These are phyloP conservation scores for Pheosia gnoma DNA, from an alignment of 2,888 invertebrate genomes.

Conservation along the genomic window DNA sequence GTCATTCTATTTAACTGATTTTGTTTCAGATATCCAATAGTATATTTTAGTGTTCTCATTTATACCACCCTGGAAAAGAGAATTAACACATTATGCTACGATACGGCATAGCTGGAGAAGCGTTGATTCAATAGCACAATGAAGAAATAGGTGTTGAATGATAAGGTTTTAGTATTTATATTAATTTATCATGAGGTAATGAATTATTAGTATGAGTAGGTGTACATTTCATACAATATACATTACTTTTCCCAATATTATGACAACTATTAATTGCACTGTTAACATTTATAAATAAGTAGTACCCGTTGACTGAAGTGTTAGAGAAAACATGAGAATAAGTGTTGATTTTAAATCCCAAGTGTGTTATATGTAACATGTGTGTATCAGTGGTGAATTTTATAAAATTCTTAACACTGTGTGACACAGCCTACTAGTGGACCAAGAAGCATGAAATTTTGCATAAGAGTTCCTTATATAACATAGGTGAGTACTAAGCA, in stretches of 20 bases:
- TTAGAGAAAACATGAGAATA: too few species aligned
- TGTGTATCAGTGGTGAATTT: too few species aligned
- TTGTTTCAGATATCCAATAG: constrained; percentile 36
- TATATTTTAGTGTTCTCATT: constrained; percentile 50
- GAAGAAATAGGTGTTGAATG: background rate
- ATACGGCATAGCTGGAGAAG: constrained; percentile 20
- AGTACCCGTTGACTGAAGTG: too few species aligned
- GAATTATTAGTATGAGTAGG: background rate
- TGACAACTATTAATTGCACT: too few species aligned
- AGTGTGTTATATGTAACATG: too few species aligned
- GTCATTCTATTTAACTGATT: constrained; percentile 21
- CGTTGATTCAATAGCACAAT: constrained; percentile 17
- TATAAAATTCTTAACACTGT: too few species aligned
- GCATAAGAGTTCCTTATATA: too few species aligned
- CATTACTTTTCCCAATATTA: background rate
- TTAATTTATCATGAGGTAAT: background rate
- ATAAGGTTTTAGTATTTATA: constrained; percentile 6
- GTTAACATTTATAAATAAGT: too few species aligned
- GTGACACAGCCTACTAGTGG: too few species aligned
- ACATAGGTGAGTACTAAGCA: too few species aligned
- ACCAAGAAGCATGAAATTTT: too few species aligned
- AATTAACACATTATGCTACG: constrained; percentile 40
- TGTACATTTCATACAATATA: background rate
- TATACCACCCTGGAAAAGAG: constrained; percentile 76
- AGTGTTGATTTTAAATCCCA: too few species aligned